phyloP scores from a whole-genome alignment of 2,797 vertebrate genomes.

The Apogon talboti region DNA sequence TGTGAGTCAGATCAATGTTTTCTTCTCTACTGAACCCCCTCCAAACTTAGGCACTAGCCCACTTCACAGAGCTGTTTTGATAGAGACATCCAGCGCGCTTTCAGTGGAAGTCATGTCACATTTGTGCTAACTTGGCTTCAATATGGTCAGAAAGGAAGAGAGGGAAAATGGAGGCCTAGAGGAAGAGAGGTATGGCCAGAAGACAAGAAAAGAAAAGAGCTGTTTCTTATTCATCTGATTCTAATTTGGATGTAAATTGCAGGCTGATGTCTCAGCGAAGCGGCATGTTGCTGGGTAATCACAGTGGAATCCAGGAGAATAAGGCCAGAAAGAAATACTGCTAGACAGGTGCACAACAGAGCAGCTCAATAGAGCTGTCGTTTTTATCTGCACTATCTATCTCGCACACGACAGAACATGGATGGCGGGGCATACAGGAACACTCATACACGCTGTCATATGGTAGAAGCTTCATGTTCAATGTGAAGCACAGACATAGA shows the following conservation, averaged over 20 bases:
- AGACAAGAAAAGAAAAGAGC: constrained; percentile 41
- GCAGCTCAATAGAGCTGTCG: constrained; percentile 48
- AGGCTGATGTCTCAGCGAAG: constrained; percentile 66
- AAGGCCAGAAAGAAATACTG: constrained; percentile 53
- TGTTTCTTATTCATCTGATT: constrained; percentile 75
- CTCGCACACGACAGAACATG: constrained; percentile 37
- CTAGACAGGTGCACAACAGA: constrained; percentile 79
- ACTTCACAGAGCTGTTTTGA: constrained; percentile 60
- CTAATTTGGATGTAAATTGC: constrained; percentile 73
- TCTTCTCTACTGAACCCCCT: constrained; percentile 16
- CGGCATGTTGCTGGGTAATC: constrained; percentile 69
- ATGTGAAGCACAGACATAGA: constrained; percentile 18
- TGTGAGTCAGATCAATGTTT: constrained; percentile 42
- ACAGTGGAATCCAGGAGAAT: constrained; percentile 62
- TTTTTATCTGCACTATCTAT: constrained; percentile 56
- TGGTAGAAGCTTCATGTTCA: constrained; percentile 36
- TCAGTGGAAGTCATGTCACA: constrained; percentile 58
- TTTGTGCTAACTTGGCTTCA: constrained; percentile 54
- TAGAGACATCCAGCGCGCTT: constrained; percentile 59
- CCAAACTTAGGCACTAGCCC: constrained; percentile 36
- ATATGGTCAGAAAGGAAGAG: constrained; percentile 22
- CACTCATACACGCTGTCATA: constrained; percentile 25
- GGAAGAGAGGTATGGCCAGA: constrained; percentile 39
- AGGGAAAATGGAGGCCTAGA: background rate
- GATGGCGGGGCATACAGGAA: constrained; percentile 1